Conservation (phyloP, 2,888 invertebrate species). For the Aquatica leii region DNA sequence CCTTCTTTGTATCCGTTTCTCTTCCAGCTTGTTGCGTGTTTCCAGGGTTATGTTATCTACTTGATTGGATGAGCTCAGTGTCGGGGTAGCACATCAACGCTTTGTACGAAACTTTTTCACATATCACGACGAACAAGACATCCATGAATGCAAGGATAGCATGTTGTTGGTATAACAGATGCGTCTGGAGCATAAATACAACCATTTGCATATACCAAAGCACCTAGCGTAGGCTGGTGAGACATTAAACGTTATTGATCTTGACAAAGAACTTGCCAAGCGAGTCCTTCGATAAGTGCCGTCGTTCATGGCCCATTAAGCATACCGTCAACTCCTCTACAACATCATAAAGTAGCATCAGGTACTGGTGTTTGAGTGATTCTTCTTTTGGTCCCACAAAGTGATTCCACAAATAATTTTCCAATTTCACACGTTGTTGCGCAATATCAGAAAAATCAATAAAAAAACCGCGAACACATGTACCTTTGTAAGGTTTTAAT, state of each 20-base stretch:
- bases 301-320: conserved; percentile 98
- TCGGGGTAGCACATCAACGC: conserved; percentile 36
- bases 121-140: conserved; percentile 73
- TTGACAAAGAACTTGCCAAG: conserved; percentile 86
- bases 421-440: conserved; percentile 94
- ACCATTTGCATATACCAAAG: conserved; percentile 69
- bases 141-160: conserved; percentile 66
- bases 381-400: conserved; percentile 92
- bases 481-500: conserved; percentile 96
- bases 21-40: too few species aligned
- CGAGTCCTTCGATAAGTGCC: conserved; percentile 93
- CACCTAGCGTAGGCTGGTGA: conserved; percentile 64
- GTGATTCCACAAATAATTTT: conserved; percentile 97
- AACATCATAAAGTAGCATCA: conserved; percentile 93
- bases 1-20: too few species aligned
- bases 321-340: conserved; percentile 99
- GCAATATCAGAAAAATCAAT: conserved; percentile 98
- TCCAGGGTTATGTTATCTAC: too few species aligned
- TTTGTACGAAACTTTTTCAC: conserved; percentile 47
- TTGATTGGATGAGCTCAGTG: too few species aligned
- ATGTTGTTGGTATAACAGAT: conserved; percentile 75
- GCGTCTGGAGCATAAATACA: conserved; percentile 76
- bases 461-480: conserved; percentile 99
- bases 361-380: conserved; percentile 93
- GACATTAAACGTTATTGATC: conserved; percentile 72